Conservation (phyloP, 2,797 vertebrate species). For the Gallirallus australis region DNA sequence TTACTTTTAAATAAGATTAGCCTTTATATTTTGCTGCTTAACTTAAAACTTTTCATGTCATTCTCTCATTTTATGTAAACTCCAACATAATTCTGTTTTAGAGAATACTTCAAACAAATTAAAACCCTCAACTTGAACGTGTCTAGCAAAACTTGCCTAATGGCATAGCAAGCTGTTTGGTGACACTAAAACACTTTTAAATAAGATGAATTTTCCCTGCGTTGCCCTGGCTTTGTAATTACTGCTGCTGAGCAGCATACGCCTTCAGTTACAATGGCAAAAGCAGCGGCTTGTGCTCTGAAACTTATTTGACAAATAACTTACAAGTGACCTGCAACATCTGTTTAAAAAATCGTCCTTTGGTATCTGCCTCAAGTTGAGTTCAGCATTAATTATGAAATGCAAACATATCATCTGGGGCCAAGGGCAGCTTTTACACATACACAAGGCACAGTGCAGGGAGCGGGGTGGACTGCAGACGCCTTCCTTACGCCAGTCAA, state of each 20-base stretch:
- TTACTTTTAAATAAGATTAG: constrained; percentile 88
- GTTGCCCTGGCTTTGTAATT: constrained; percentile 77
- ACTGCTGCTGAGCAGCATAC: constrained; percentile 19
- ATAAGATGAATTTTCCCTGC: constrained; percentile 79
- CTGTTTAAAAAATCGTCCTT: constrained; percentile 56
- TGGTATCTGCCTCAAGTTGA: constrained; percentile 14
- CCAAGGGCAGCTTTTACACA: constrained; percentile 41
- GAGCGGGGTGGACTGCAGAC: not conserved
- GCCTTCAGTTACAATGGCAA: constrained; percentile 66
- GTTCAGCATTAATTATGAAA: constrained; percentile 70
- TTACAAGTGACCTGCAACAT: constrained; percentile 57
- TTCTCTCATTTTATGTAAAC: constrained; percentile 86
- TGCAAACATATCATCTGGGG: constrained; percentile 61
- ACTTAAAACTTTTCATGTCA: constrained; percentile 88
- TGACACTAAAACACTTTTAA: constrained; percentile 78
- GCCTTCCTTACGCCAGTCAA: not conserved
- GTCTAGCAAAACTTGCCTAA: constrained; percentile 77
- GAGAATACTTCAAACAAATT: constrained; percentile 84
- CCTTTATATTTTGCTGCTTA: constrained; percentile 87
- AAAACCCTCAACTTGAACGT: constrained; percentile 80
- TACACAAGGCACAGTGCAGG: rapidly evolving
- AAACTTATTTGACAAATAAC: constrained; percentile 62
- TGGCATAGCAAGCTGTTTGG: constrained; percentile 74
- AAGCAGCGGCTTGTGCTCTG: constrained; percentile 64
- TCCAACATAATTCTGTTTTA: constrained; percentile 81